phyloP scores from a whole-genome alignment of 2,113 vertebrate species.

The Brienomyrus brachyistius region DNA sequence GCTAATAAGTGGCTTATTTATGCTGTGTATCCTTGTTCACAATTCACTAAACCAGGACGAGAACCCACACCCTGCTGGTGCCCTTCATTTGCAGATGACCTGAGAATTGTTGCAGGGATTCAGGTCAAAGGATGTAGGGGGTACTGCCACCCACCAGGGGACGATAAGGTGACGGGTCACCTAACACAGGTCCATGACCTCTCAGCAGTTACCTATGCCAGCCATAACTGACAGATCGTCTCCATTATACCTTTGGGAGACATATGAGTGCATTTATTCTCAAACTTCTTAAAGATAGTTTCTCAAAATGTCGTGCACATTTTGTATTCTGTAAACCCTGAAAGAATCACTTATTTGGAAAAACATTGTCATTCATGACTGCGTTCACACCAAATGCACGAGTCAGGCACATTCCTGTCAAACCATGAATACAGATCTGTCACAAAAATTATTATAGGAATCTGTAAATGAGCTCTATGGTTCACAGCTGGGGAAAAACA shows the following conservation, averaged over 20 bases:
- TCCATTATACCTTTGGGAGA: background rate
- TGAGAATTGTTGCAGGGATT: background rate
- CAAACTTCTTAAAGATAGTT: background rate
- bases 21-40: background rate
- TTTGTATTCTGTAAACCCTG: background rate
- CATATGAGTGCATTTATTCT: background rate
- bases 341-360: background rate
- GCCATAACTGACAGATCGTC: background rate
- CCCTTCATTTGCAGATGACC: background rate
- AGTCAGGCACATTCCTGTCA: background rate
- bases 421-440: background rate
- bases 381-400: background rate
- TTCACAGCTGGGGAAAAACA: background rate
- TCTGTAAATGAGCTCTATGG: background rate
- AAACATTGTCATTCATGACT: background rate
- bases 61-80: background rate
- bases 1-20: background rate
- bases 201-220: background rate
- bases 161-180: background rate
- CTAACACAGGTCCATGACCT: background rate
- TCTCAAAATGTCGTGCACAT: background rate
- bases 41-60: background rate
- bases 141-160: background rate
- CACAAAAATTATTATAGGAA: background rate
- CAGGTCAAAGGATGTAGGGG: background rate